phyloP scores from a whole-genome alignment of 1,140 invertebrate species.

The Mya arenaria region DNA sequence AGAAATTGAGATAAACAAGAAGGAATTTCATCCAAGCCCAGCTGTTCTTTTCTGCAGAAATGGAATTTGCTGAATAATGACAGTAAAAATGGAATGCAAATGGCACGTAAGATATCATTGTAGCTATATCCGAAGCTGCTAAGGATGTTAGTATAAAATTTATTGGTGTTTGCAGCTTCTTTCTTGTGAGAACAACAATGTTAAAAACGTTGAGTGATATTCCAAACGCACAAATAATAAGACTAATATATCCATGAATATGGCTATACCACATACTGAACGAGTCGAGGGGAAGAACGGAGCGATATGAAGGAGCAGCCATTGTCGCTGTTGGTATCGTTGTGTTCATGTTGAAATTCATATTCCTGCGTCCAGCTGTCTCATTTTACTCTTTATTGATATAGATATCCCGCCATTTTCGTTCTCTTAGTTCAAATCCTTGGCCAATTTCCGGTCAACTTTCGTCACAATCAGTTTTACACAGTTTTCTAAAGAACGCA shows the following conservation, averaged over 20 bases:
- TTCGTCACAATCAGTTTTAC: too few relatives aligned
- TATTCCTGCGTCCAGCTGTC: too few relatives aligned
- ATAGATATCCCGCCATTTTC: too few relatives aligned
- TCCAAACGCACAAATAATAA: constrained; percentile 93
- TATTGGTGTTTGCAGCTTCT: constrained; percentile 91
- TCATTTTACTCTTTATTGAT: too few relatives aligned
- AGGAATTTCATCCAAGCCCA: constrained; percentile 74
- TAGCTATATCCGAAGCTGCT: constrained; percentile 91
- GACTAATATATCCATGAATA: constrained; percentile 88
- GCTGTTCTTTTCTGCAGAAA: constrained; percentile 57
- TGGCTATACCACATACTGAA: constrained; percentile 76
- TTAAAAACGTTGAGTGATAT: constrained; percentile 94
- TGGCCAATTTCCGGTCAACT: too few relatives aligned
- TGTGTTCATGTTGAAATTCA: too few relatives aligned
- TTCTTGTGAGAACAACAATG: constrained; percentile 92
- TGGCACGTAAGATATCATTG: constrained; percentile 93
- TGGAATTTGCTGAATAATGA: constrained; percentile 36
- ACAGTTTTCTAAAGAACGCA: too few relatives aligned
- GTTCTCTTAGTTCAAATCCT: too few relatives aligned
- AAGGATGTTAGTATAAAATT: constrained; percentile 92
- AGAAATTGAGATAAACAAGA: constrained; percentile 84
- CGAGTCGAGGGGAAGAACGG: too few relatives aligned
- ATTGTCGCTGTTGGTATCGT: too few relatives aligned
- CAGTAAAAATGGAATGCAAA: constrained; percentile 87
- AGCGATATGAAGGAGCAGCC: too few relatives aligned